Base-by-base conservation (phyloP, 1,140 invertebrate genomes). In the Dufourea novaeangliae region DNA sequence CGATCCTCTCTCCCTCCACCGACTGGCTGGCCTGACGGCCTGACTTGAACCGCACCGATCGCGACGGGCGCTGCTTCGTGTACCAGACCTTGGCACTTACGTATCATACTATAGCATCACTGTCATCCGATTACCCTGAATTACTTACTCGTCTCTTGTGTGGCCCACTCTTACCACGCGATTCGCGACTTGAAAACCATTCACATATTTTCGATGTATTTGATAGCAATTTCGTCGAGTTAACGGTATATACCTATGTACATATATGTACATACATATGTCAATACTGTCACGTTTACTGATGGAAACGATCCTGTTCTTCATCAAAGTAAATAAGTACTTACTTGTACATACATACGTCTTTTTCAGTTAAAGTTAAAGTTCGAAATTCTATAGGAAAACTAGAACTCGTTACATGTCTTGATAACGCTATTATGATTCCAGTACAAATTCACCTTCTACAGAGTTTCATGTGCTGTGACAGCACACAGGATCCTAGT, bases 31-130 rank as follows among this genome's bases (percentile, higher is more conserved):
- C 20, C 46, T 71, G 1, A 61, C n/a, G 25, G 25, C 17, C 25
- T 22, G 17, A 20, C 25, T 66, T 73, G 3, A 66, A 73, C 34
- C 46, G 34, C 52, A 54, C 71, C 71, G 61, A 73, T 64, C 50
- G 32, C 32, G 25, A 25, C 32, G 25, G 10, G 7, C 32, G 2
- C 32, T 37, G 34, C 29, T 73, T 12, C 20, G 32, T 14, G 57
- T 61, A 39, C n/a, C 59, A 62, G 59, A 62, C 59, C 59, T 62
- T 62, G 59, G n/a, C 34, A 37, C 57, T 37, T 22, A 39, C 34
- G 5, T 34, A 34, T 27, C 27, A 2, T 6, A 6, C 27, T 27
- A 14, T 12, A 10, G 11, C 25, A 10, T 54, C 14, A 3, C 57
- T n/a, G n/a, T 8, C 17, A n/a, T n/a, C 2, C 29, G 17, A 32